Conservation (phyloP, 1,140 invertebrate genomes). For the Zelostemma sp. region DNA sequence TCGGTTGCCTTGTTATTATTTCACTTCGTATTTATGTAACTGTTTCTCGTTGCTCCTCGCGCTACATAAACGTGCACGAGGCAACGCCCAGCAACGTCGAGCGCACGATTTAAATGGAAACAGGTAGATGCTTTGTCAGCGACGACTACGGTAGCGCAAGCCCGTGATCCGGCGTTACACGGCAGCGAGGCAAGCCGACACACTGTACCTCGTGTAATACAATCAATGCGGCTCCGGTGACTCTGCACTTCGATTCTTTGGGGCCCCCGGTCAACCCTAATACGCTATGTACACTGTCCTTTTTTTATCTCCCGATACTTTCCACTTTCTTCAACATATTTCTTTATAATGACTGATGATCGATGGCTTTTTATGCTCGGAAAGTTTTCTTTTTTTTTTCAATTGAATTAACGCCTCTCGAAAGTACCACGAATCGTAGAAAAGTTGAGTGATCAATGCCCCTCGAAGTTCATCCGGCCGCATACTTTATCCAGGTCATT, state of each 20-base stretch:
- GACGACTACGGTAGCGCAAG: slow-evolving; percentile 46
- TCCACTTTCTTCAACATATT: neutral
- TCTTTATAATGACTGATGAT: neutral
- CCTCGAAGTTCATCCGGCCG: no score
- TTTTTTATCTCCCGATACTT: neutral
- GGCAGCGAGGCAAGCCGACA: slow-evolving; percentile 40
- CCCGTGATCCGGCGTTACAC: slow-evolving; percentile 46
- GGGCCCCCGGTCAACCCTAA: slow-evolving; percentile 34
- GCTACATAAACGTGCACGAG: no score
- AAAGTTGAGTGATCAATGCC: slow-evolving; percentile 7
- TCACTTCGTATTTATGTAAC: no score
- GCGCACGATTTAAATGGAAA: slow-evolving; percentile 57
- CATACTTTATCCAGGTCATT: neutral
- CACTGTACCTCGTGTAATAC: slow-evolving; percentile 43
- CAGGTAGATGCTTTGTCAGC: slow-evolving; percentile 59
- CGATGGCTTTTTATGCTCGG: no score
- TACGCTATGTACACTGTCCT: slow-evolving; percentile 28
- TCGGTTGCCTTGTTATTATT: no score
- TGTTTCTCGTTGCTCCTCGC: no score
- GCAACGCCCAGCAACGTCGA: slow-evolving; percentile 46
- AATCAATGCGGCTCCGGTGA: slow-evolving; percentile 53
- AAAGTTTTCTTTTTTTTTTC: neutral
- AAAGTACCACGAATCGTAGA: slow-evolving; percentile 1
- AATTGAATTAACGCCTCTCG: no score
- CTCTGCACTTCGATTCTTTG: slow-evolving; percentile 48